A percentile compares a stretch with the other conserved stretches of the same genome.
Evolutionary conservation across 2,888 invertebrate species (phyloP).

Genomic region (Drosophila mercatorum): DNA sequence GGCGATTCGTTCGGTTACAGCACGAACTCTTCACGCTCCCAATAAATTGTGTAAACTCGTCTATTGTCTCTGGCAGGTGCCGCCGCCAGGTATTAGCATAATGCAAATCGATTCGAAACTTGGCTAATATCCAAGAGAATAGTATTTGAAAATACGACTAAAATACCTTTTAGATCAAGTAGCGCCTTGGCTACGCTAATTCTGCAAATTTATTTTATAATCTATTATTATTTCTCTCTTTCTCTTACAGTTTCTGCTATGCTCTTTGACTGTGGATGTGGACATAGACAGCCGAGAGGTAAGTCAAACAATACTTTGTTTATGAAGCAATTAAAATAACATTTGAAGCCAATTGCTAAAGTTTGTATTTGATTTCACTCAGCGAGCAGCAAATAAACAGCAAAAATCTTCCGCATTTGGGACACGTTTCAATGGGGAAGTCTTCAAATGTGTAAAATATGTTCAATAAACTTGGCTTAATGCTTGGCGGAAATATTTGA

Average conservation of each 20-base stretch:
- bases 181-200: not conserved
- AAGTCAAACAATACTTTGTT: conserved; percentile 48
- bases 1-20: conserved; percentile 21
- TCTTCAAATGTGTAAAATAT: not conserved
- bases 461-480: conserved; percentile 16
- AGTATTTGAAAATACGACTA: not conserved
- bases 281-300: conserved; percentile 35
- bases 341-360: conserved; percentile 29
- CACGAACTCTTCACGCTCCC: conserved; percentile 2
- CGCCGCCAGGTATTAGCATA: conserved; percentile 22
- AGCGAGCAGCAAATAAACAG: not conserved
- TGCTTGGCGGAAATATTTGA: conserved; percentile 33
- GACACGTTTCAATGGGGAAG: conserved; percentile 20
- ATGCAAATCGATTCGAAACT: conserved; percentile 23
- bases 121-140: not conserved
- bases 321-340: conserved; percentile 46
- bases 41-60: conserved; percentile 1
- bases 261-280: conserved; percentile 13
- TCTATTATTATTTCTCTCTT: not conserved
- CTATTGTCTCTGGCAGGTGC: conserved; percentile 34
- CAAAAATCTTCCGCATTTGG: conserved; percentile 25
- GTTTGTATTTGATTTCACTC: conserved; percentile 24
- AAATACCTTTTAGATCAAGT: not conserved
- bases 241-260: conserved; percentile 17
- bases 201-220: not conserved